Conservation (phyloP, 2,797 vertebrate genomes). For the Anabacerthia variegaticeps region DNA sequence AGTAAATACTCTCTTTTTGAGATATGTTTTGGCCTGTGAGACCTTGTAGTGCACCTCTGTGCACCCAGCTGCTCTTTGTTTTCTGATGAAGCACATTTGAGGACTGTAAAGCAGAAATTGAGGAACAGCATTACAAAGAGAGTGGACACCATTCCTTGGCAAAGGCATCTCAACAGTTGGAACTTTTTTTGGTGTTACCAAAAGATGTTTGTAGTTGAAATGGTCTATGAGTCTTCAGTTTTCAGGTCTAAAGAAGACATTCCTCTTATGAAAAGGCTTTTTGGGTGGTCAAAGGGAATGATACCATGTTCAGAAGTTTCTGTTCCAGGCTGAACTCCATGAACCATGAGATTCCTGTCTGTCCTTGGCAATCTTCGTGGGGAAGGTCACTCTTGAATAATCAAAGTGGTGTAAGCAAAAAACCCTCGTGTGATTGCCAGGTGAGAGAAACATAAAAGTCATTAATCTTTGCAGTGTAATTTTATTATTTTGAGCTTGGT, state of each 20-base stretch:
- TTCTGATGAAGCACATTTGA: not conserved
- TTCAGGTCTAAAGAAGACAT: not conserved
- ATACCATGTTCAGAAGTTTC: not conserved
- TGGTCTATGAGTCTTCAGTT: not conserved
- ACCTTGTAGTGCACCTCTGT: not conserved
- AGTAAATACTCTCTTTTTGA: not conserved
- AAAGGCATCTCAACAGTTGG: not conserved
- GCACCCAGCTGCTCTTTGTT: not conserved
- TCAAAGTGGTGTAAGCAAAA: not conserved
- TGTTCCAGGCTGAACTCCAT: not conserved
- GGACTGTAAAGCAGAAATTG: not conserved
- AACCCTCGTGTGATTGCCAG: not conserved
- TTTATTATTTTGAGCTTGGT: not conserved
- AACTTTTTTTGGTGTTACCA: not conserved
- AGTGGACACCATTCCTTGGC: not conserved
- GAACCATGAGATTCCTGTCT: no score
- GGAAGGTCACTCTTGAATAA: not conserved
- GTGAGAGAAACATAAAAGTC: not conserved
- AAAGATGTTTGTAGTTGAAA: not conserved
- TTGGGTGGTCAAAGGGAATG: accelerated
- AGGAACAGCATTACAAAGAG: not conserved
- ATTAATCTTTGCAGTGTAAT: not conserved
- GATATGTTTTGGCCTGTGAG: not conserved
- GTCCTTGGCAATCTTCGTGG: not conserved
- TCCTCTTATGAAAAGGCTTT: not conserved